Evolutionary conservation across 2,797 vertebrate genomes (phyloP).

Genomic region (Alcedo atthis): DNA sequence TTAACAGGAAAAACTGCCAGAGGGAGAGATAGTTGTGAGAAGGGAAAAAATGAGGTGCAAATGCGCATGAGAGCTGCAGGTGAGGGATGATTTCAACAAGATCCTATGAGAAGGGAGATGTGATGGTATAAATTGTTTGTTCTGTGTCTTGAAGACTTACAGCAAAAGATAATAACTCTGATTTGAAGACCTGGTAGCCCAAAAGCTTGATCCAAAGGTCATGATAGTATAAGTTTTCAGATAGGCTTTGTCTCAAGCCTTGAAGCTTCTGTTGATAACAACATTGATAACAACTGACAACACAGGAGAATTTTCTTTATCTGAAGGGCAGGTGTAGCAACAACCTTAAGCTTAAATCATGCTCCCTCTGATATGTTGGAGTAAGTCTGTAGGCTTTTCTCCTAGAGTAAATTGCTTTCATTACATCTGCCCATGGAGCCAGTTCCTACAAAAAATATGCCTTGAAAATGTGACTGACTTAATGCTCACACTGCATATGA

Average conservation of each 20-base stretch:
- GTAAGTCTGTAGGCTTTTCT: not conserved
- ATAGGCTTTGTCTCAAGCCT: too few relatives aligned
- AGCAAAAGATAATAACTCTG: not conserved
- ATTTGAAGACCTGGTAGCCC: not conserved
- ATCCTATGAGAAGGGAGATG: not conserved
- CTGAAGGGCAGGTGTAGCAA: not conserved
- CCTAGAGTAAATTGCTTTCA: not conserved
- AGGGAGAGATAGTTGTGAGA: not conserved
- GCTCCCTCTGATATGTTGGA: fast-evolving
- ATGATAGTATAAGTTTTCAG: too few relatives aligned
- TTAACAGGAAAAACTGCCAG: not conserved
- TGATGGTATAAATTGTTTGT: not conserved
- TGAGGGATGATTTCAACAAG: not conserved
- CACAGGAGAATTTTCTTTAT: not conserved
- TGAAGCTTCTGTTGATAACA: too few relatives aligned
- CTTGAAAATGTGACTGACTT: not conserved
- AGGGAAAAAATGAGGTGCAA: not conserved
- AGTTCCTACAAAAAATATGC: not conserved
- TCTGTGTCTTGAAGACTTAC: not conserved
- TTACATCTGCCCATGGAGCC: not conserved
- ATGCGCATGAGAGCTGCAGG: not conserved
- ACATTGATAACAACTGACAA: not conserved
- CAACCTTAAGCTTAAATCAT: not conserved
- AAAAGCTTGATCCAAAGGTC: not conserved
- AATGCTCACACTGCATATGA: not conserved